These are phyloP conservation scores for Falco concolor DNA, from an alignment of 2,797 vertebrate species.

Conservation along the genomic window DNA sequence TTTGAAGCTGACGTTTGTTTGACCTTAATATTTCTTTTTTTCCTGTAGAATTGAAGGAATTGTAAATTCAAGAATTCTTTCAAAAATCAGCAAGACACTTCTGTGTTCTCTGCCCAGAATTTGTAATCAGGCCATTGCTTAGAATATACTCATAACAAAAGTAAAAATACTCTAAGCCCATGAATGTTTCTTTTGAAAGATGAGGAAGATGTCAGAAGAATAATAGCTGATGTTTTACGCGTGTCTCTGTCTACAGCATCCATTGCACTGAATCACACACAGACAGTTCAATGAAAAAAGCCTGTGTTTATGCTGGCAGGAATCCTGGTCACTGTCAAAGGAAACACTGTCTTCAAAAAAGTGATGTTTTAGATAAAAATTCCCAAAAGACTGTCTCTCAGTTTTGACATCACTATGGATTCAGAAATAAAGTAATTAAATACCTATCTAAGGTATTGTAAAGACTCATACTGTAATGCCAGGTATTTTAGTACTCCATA, in stretches of 20 bases:
- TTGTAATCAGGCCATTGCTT: not conserved
- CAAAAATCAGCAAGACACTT: constrained; percentile 31
- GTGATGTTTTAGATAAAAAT: not conserved
- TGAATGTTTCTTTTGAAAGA: constrained; percentile 9
- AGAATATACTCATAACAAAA: not conserved
- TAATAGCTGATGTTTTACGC: not conserved
- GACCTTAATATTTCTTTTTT: constrained; percentile 5
- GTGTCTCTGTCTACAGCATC: not conserved
- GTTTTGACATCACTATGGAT: not conserved
- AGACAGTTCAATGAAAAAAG: not conserved
- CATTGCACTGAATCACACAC: not conserved
- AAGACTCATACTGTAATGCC: not conserved
- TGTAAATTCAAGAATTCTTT: not conserved
- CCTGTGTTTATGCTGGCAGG: not conserved
- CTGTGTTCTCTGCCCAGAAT: constrained; percentile 12
- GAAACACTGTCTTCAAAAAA: not conserved
- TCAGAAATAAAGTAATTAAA: not conserved
- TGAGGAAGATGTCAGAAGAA: not conserved
- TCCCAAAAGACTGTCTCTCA: not conserved
- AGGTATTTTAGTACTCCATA: not conserved
- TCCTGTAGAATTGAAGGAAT: constrained; percentile 31
- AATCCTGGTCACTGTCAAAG: not conserved
- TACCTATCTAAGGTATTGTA: not conserved
- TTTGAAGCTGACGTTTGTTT: not conserved
- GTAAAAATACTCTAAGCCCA: not conserved